A percentile compares a stretch with the other conserved stretches of the same genome.
phyloP scores from a whole-genome alignment of 2,113 vertebrate species.

The Diglossa brunneiventris region DNA sequence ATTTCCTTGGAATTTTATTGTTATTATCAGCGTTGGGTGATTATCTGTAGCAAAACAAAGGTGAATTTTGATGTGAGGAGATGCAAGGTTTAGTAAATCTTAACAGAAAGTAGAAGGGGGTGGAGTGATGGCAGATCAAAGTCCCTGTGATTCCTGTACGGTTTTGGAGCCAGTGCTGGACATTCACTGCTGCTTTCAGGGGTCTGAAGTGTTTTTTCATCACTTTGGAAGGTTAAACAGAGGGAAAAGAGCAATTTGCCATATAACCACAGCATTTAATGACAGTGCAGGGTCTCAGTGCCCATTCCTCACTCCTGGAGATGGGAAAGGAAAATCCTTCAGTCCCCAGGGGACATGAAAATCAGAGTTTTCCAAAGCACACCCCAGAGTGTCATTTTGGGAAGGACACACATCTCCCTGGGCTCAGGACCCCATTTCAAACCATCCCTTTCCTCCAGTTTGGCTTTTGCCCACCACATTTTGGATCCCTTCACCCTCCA shows the following conservation, averaged over 20 bases:
- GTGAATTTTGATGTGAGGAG: constrained; percentile 27
- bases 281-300: not conserved
- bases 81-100: constrained; percentile 32
- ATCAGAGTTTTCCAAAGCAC: not conserved
- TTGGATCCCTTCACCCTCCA: not conserved
- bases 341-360: not conserved
- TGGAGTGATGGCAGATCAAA: constrained; percentile 38
- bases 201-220: not conserved
- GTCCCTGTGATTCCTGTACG: not conserved
- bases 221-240: not conserved
- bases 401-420: not conserved
- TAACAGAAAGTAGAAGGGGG: not conserved
- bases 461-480: not conserved
- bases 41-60: constrained; percentile 35
- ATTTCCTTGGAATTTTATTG: constrained; percentile 56
- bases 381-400: not conserved
- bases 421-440: not conserved
- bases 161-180: not conserved
- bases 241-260: not conserved
- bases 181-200: not conserved
- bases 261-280: accelerated
- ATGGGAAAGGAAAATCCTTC: not conserved
- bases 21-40: constrained; percentile 15
- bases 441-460: not conserved
- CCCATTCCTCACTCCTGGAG: not conserved